A percentile compares a stretch with the other conserved stretches of the same genome.
These are phyloP conservation scores for Odontocerum albicorne DNA, from an alignment of 2,888 invertebrate genomes.

Conservation along the genomic window DNA sequence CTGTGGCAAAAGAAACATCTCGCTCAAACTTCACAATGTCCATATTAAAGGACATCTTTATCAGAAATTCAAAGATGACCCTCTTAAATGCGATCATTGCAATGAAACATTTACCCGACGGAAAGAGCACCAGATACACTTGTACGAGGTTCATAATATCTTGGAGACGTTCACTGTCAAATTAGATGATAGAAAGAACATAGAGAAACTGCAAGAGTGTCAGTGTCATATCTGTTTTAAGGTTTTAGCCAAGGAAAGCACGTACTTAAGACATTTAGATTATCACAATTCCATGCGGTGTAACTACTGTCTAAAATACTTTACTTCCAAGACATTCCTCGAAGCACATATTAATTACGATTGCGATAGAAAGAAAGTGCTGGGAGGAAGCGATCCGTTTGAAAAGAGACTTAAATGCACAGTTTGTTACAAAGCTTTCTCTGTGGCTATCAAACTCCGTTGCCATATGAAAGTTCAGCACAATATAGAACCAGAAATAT, in stretches of 20 bases:
- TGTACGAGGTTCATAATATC: constrained; percentile 49
- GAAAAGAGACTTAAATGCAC: constrained; percentile 52
- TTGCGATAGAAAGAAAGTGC: constrained; percentile 51
- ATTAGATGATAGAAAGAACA: constrained; percentile 36
- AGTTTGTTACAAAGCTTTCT: constrained; percentile 55
- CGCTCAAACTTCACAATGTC: constrained; percentile 48
- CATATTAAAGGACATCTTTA: constrained; percentile 52
- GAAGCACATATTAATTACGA: constrained; percentile 53
- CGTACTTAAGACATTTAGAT: constrained; percentile 54
- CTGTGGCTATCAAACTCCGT: constrained; percentile 53
- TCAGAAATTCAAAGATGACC: constrained; percentile 49
- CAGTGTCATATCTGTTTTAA: constrained; percentile 56
- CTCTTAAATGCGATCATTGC: constrained; percentile 50
- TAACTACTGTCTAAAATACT: constrained; percentile 56
- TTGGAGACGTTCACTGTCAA: constrained; percentile 49
- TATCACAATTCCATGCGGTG: constrained; percentile 55
- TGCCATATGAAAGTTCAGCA: constrained; percentile 54
- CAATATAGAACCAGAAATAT: constrained; percentile 44
- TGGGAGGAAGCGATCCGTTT: constrained; percentile 51
- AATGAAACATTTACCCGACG: constrained; percentile 49
- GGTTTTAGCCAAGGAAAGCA: constrained; percentile 52
- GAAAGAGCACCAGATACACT: constrained; percentile 51
- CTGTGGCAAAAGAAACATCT: constrained; percentile 52
- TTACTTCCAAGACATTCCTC: constrained; percentile 49
- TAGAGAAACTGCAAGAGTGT: constrained; percentile 40